Evolutionary conservation across 2,888 invertebrate genomes (phyloP).

Genomic region (Schizaphis graminum): DNA sequence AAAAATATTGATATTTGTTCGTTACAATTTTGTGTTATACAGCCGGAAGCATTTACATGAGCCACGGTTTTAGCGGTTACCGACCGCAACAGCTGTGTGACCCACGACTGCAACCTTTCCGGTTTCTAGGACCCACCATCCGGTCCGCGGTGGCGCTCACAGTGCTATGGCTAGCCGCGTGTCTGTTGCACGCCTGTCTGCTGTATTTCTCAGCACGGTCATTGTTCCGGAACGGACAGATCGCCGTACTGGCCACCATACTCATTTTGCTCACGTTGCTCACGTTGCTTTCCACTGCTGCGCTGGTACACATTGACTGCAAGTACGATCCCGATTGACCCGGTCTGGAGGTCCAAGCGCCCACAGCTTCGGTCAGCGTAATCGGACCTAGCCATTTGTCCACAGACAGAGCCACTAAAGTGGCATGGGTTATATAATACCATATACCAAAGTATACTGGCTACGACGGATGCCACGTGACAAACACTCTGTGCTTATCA

Average conservation of each 20-base stretch:
- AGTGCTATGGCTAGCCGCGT: constrained; percentile 68
- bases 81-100: constrained; percentile 68
- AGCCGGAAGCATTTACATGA: constrained; percentile 70
- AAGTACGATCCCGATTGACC: constrained; percentile 70
- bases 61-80: constrained; percentile 69
- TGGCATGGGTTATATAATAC: constrained; percentile 76
- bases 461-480: not conserved
- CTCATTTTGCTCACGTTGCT: constrained; percentile 68
- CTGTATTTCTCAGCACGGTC: constrained; percentile 68
- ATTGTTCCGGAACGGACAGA: constrained; percentile 67
- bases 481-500: not conserved
- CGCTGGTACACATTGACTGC: constrained; percentile 69
- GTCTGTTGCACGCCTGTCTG: constrained; percentile 68
- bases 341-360: constrained; percentile 70
- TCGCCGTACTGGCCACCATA: constrained; percentile 68
- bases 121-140: constrained; percentile 69
- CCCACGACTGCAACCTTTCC: constrained; percentile 67
- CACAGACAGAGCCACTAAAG: constrained; percentile 73
- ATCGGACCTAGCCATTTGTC: constrained; percentile 66
- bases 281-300: constrained; percentile 68
- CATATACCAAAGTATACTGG: not conserved
- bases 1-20: not conserved
- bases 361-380: constrained; percentile 70
- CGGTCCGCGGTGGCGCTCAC: constrained; percentile 68
- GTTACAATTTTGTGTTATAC: constrained; percentile 32